These are phyloP conservation scores for Pongo abelii DNA, from an alignment of 2,113 vertebrate genomes.

Conservation along the genomic window DNA sequence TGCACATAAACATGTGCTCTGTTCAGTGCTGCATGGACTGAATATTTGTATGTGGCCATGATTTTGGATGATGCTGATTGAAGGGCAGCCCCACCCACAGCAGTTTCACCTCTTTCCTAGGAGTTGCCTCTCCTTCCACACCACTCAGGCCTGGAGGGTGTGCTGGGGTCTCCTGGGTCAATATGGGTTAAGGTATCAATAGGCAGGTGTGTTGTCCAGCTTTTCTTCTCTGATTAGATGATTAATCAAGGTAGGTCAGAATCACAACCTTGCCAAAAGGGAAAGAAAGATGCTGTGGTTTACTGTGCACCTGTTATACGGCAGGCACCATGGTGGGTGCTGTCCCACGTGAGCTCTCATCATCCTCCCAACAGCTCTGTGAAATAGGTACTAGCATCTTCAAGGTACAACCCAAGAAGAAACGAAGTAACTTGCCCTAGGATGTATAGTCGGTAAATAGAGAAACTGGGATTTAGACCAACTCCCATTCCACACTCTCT, in stretches of 20 bases:
- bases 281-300: neutral
- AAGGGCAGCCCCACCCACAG: neutral
- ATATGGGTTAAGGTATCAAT: neutral
- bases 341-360: neutral
- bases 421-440: neutral
- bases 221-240: neutral
- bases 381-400: neutral
- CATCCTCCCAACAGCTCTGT: neutral
- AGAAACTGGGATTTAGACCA: neutral
- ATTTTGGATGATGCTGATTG: neutral
- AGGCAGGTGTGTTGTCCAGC: neutral
- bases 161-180: neutral
- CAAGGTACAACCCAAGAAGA: neutral
- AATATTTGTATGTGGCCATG: neutral
- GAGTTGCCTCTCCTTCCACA: neutral
- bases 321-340: neutral
- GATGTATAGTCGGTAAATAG: neutral
- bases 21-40: neutral
- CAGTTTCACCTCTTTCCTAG: neutral
- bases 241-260: neutral
- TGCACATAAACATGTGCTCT: neutral
- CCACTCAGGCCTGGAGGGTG: neutral
- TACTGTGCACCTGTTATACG: neutral
- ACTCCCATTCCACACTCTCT: neutral
- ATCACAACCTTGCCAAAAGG: neutral